A percentile compares a stretch with the other conserved stretches of the same genome.
These are phyloP conservation scores for Diplosoma virens DNA, from an alignment of 23 tunicate genomes.

Conservation along the genomic window DNA sequence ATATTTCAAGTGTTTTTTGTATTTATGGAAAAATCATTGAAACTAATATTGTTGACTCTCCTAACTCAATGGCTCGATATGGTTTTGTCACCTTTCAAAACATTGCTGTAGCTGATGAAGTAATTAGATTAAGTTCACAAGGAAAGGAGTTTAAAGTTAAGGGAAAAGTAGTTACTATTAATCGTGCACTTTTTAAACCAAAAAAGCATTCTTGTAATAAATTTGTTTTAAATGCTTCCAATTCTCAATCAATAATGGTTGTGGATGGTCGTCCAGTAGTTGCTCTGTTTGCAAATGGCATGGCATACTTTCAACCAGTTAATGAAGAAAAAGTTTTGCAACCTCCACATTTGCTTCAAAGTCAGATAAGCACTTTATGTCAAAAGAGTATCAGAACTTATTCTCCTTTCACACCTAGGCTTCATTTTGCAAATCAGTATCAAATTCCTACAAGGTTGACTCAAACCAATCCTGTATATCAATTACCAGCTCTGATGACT, in stretches of 20 bases:
- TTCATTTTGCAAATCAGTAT: constrained; percentile 11
- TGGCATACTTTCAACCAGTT: constrained; percentile 27
- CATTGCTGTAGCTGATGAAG: constrained; percentile 37
- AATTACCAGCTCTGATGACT: not conserved
- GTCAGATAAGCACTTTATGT: not conserved
- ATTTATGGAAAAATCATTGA: constrained; percentile 54
- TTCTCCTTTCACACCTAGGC: not conserved
- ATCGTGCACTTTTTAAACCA: constrained; percentile 46
- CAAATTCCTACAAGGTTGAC: not conserved
- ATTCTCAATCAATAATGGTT: not conserved
- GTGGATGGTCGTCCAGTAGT: constrained; percentile 13
- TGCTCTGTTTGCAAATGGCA: constrained; percentile 27
- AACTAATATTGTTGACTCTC: constrained; percentile 37
- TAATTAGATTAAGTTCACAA: constrained; percentile 10
- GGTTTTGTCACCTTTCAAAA: constrained; percentile 55
- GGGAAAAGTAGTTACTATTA: constrained; percentile 19
- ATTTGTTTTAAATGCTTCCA: not conserved
- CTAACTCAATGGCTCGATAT: constrained; percentile 2
- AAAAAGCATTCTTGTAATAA: not conserved
- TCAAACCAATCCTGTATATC: not conserved
- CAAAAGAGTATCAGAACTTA: not conserved
- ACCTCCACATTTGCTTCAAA: too few relatives aligned
- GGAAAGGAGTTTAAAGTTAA: constrained; percentile 30
- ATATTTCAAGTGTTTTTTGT: constrained; percentile 29
- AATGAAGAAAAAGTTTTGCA: not conserved